Percentiles rank a stretch among this genome's conserved stretches.
Evolutionary conservation across 2,888 invertebrate genomes (phyloP).

Genomic region (Cheilosia vulpina): DNA sequence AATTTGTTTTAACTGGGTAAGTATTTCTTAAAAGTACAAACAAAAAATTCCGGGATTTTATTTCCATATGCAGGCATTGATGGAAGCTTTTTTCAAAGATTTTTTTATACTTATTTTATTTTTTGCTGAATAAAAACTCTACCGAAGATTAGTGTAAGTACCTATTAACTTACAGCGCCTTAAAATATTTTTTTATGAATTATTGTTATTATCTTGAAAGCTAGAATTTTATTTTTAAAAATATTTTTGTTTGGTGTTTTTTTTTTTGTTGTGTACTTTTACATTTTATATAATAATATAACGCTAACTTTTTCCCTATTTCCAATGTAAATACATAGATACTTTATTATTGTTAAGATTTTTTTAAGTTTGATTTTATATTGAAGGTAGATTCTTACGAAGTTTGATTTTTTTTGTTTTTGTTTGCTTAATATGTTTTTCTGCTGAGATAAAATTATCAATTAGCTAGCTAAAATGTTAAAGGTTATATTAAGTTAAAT

Average conservation of each 20-base stretch:
- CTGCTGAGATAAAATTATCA: not conserved
- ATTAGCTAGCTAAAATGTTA: not conserved
- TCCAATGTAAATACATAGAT: slow-evolving; percentile 8
- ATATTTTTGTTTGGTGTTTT: slow-evolving; percentile 53
- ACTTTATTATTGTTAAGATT: slow-evolving; percentile 19
- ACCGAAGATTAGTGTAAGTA: slow-evolving; percentile 68
- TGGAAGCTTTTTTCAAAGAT: slow-evolving; percentile 37
- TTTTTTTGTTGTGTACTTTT: slow-evolving; percentile 48
- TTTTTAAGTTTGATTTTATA: slow-evolving; percentile 46
- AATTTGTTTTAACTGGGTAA: not conserved
- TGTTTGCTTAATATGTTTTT: slow-evolving; percentile 19
- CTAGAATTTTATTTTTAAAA: slow-evolving; percentile 44
- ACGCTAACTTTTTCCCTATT: slow-evolving; percentile 34
- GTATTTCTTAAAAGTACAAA: slow-evolving; percentile 51
- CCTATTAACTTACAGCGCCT: slow-evolving; percentile 72
- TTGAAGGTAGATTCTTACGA: slow-evolving; percentile 66
- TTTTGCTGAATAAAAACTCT: slow-evolving; percentile 60
- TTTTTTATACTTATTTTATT: slow-evolving; percentile 13
- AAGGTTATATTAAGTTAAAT: not conserved
- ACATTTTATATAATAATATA: slow-evolving; percentile 45
- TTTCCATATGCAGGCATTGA: slow-evolving; percentile 14
- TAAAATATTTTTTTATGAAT: slow-evolving; percentile 34
- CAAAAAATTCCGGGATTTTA: not conserved
- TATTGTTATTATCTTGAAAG: slow-evolving; percentile 38
- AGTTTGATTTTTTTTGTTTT: slow-evolving; percentile 64